Conservation (phyloP, 2,797 vertebrate species). For the Darevskia mixta region DNA sequence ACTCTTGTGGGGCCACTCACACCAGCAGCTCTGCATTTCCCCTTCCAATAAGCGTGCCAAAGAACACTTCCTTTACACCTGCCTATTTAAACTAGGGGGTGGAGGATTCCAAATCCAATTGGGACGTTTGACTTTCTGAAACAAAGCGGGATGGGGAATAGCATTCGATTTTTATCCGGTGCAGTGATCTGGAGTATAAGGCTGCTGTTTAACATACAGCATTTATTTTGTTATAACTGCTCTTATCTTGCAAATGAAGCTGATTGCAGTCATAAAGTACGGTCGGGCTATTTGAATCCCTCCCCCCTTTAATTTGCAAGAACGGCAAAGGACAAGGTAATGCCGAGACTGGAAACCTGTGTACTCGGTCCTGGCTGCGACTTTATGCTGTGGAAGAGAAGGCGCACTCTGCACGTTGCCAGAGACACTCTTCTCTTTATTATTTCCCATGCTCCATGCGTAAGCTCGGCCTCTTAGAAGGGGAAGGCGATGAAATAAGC, state of each 20-base stretch:
- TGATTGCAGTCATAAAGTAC: background rate
- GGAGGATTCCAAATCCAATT: background rate
- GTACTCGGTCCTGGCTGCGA: background rate
- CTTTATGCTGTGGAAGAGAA: background rate
- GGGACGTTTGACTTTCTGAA: background rate
- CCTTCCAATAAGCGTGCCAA: background rate
- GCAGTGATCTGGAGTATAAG: no score
- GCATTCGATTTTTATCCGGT: background rate
- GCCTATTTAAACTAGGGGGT: background rate
- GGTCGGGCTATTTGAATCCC: background rate
- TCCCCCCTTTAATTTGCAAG: background rate
- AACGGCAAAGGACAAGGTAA: background rate
- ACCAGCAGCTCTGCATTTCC: background rate
- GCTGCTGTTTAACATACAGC: background rate
- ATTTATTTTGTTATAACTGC: background rate
- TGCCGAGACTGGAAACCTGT: background rate
- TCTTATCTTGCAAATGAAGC: background rate
- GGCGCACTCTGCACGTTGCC: background rate
- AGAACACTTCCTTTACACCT: background rate
- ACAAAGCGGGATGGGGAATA: background rate
- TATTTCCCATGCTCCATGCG: background rate
- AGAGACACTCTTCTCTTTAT: background rate
- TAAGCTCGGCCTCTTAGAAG: no score
- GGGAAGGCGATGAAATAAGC: background rate
- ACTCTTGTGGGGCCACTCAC: background rate